These are phyloP conservation scores for Caenorhabditis drosophilae DNA, from an alignment of 2,888 invertebrate genomes.

Conservation along the genomic window DNA sequence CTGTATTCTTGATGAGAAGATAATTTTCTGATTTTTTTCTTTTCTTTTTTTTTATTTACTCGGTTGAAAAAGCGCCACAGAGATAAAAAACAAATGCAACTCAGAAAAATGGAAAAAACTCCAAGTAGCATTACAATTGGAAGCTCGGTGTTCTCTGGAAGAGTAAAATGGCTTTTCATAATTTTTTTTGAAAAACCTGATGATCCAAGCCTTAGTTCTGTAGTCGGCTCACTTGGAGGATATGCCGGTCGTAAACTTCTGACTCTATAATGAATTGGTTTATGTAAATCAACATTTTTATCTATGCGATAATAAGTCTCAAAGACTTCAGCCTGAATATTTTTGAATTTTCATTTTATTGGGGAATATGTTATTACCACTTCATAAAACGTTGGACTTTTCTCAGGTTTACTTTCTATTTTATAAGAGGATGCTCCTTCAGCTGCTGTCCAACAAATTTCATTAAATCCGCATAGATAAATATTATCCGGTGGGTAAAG, in stretches of 20 bases:
- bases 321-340: conserved; percentile 33
- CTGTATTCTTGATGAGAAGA: conserved; percentile 29
- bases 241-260: conserved; percentile 35
- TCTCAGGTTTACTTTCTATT: conserved; percentile 34
- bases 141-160: conserved; percentile 23
- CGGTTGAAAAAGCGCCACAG: conserved; percentile 16
- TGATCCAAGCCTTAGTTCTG: conserved; percentile 10
- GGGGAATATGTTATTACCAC: conserved; percentile 16
- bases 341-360: not conserved
- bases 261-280: conserved; percentile 28
- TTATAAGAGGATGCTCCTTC: conserved; percentile 47
- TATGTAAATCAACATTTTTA: conserved; percentile 10
- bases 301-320: conserved; percentile 35
- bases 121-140: conserved; percentile 19
- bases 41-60: conserved; percentile 22
- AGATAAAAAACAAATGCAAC: conserved; percentile 12
- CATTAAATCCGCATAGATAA: conserved; percentile 29
- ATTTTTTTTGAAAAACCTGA: conserved; percentile 8
- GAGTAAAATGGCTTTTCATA: not conserved
- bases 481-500: conserved; percentile 35
- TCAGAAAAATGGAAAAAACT: conserved; percentile 21
- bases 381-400: conserved; percentile 27
- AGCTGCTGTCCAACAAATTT: conserved; percentile 42
- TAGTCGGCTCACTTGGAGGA: conserved; percentile 38
- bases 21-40: conserved; percentile 11